A percentile compares a stretch with the other conserved stretches of the same genome.
Conservation (phyloP, 2,797 vertebrate species). For the Menidia menidia region DNA sequence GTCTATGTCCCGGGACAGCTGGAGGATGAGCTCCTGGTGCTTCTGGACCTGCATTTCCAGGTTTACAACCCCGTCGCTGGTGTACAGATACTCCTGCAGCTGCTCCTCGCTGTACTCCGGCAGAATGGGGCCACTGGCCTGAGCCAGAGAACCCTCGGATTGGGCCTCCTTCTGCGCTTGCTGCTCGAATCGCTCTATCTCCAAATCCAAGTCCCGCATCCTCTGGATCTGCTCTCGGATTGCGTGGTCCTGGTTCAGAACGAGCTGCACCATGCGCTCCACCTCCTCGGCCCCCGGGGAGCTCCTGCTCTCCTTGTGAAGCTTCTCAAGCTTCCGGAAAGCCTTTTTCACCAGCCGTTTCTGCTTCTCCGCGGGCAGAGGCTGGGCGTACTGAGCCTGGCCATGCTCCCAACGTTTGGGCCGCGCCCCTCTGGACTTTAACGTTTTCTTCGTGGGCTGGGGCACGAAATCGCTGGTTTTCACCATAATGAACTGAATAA, state of each 20-base stretch:
- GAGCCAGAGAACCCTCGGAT: neutral
- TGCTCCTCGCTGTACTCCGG: constrained; percentile 56
- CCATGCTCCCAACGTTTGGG: constrained; percentile 86
- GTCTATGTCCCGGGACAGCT: constrained; percentile 89
- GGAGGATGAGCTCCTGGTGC: constrained; percentile 86
- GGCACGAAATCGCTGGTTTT: constrained; percentile 90
- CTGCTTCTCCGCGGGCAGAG: constrained; percentile 89
- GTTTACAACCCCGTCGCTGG: constrained; percentile 82
- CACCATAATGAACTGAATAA: constrained; percentile 90
- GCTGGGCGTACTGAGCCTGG: constrained; percentile 84
- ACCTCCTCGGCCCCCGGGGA: constrained; percentile 85
- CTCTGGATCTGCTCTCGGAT: constrained; percentile 92
- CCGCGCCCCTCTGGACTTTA: constrained; percentile 66
- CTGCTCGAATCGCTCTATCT: constrained; percentile 87
- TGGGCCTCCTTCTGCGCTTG: constrained; percentile 60
- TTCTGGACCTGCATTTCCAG: constrained; percentile 86
- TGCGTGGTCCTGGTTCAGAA: constrained; percentile 93
- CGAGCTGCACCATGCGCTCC: constrained; percentile 89
- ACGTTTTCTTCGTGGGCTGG: constrained; percentile 81
- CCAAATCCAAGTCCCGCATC: constrained; percentile 89
- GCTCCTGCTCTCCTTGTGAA: constrained; percentile 84
- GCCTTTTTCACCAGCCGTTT: constrained; percentile 95
- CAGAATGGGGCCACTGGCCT: constrained; percentile 20
- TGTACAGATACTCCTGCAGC: constrained; percentile 79
- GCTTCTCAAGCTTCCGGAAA: constrained; percentile 94